Percentiles rank a stretch among this genome's conserved stretches.
These are phyloP conservation scores for Tylochromis polylepis DNA, from an alignment of 2,113 vertebrate species.

Conservation along the genomic window DNA sequence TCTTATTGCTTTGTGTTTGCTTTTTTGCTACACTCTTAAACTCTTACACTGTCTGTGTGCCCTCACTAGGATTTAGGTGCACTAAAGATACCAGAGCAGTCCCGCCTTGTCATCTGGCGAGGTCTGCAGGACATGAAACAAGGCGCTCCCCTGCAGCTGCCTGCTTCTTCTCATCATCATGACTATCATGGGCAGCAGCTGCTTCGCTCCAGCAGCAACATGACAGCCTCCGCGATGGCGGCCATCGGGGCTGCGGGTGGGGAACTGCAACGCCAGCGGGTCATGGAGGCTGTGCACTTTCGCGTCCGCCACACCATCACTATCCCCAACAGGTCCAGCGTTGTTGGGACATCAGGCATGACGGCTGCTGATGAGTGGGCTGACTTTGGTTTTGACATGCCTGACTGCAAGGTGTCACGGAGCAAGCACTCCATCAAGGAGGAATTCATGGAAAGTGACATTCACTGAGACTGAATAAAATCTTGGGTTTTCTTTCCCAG, in stretches of 20 bases:
- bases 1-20: background rate
- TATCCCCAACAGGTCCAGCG: constrained; percentile 83
- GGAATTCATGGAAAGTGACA: constrained; percentile 86
- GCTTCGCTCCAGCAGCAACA: constrained; percentile 87
- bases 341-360: constrained; percentile 53
- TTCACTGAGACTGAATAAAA: constrained; percentile 70
- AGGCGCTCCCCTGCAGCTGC: constrained; percentile 66
- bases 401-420: constrained; percentile 84
- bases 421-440: constrained; percentile 93
- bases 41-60: background rate
- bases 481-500: background rate
- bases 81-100: constrained; percentile 96
- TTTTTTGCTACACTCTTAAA: background rate
- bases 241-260: constrained; percentile 83
- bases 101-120: constrained; percentile 88
- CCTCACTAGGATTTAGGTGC: constrained; percentile 84
- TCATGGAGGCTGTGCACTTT: constrained; percentile 98
- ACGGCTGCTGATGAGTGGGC: constrained; percentile 84
- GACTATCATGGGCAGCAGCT: constrained; percentile 86
- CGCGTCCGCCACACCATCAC: constrained; percentile 98
- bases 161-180: constrained; percentile 55
- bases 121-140: constrained; percentile 96
- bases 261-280: constrained; percentile 92
- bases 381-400: constrained; percentile 98
- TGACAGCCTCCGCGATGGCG: constrained; percentile 77